A percentile compares a stretch with the other conserved stretches of the same genome.
Evolutionary conservation across 2,888 invertebrate genomes (phyloP).

Genomic region (Nephrotoma flavescens): DNA sequence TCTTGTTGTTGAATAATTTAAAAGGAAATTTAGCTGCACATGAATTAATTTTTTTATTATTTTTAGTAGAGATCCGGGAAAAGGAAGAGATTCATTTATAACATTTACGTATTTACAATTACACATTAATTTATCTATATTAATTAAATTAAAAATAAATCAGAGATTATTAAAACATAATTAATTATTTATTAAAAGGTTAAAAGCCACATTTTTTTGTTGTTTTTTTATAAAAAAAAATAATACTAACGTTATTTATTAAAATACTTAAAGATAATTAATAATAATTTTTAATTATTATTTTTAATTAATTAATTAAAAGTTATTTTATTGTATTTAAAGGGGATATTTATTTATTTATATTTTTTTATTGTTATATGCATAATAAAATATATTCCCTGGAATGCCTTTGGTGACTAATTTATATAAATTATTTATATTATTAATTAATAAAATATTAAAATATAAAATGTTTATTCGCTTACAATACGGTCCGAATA

Average conservation of each 20-base stretch:
- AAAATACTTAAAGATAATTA: neutral
- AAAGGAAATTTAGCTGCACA: too few relatives aligned
- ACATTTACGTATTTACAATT: neutral
- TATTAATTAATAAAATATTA: neutral
- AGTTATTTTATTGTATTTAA: neutral
- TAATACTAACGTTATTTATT: neutral
- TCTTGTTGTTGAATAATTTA: too few relatives aligned
- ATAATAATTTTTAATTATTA: neutral
- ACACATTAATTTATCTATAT: neutral
- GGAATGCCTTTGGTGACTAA: conserved; percentile 5
- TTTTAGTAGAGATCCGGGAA: neutral
- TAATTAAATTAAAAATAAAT: neutral
- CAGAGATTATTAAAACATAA: neutral
- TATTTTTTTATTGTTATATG: neutral
- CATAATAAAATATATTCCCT: conserved; percentile 1
- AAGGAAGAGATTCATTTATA: neutral
- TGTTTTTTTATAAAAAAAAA: neutral
- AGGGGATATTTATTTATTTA: neutral
- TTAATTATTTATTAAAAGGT: neutral
- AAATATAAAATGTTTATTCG: neutral
- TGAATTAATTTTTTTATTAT: too few relatives aligned
- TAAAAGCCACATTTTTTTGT: neutral
- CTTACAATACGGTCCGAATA: too few relatives aligned
- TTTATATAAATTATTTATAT: neutral
- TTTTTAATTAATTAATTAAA: neutral